Conservation (phyloP, 2,113 vertebrate genomes). For the Orientallactaga bullata region DNA sequence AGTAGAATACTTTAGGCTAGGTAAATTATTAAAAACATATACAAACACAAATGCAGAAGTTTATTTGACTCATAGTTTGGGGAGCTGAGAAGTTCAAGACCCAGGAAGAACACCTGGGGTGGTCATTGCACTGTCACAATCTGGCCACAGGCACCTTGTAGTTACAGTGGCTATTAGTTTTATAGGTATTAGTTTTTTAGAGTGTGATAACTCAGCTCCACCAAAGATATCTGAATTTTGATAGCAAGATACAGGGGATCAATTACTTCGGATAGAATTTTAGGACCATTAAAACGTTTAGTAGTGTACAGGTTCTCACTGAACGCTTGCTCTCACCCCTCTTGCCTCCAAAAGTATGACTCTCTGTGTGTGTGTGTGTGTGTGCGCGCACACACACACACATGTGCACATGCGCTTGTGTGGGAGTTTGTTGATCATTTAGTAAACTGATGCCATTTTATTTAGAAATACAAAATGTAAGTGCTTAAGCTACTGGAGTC, state of each 20-base stretch:
- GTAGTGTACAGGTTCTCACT: background rate
- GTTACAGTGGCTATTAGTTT: too few species aligned
- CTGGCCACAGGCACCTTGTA: too few species aligned
- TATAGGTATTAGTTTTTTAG: too few species aligned
- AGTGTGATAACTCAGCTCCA: background rate
- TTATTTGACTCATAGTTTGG: background rate
- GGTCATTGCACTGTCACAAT: background rate
- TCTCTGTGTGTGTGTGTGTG: background rate
- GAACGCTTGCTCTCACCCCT: background rate
- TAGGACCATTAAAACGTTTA: background rate
- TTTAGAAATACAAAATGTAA: conserved; percentile 4
- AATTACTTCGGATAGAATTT: background rate
- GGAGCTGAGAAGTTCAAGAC: background rate
- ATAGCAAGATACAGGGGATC: background rate
- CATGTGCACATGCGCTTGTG: background rate
- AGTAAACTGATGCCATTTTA: background rate
- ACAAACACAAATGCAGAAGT: background rate
- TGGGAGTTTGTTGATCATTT: background rate
- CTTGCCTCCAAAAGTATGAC: background rate
- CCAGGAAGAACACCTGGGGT: background rate
- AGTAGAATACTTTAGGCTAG: background rate
- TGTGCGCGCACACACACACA: background rate
- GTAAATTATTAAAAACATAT: background rate
- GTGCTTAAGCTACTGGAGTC: background rate
- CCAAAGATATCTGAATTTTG: conserved; percentile 1